phyloP scores from a whole-genome alignment of 2,113 vertebrate species.

The Lipotes vexillifer region DNA sequence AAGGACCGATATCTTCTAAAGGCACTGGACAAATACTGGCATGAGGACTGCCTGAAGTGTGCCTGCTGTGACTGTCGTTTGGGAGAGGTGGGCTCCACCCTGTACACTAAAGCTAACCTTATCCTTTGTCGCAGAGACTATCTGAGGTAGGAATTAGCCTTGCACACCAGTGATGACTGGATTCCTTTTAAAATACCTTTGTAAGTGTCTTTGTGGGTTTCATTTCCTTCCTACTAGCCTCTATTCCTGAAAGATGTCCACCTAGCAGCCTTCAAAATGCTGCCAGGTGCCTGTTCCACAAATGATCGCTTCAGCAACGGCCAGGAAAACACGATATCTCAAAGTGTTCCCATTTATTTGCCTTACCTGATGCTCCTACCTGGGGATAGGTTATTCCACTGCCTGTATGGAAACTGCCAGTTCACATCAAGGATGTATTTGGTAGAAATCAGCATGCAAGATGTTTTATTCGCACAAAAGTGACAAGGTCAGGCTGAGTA shows the following conservation, averaged over 20 bases:
- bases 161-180: constrained; percentile 45
- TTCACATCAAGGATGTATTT: not conserved
- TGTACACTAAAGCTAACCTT: constrained; percentile 99
- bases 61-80: constrained; percentile 98
- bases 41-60: constrained; percentile 98
- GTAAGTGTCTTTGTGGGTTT: constrained; percentile 27
- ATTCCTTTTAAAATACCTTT: constrained; percentile 50
- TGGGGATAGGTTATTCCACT: not conserved
- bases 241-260: not conserved
- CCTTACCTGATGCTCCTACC: not conserved
- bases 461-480: not conserved
- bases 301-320: not conserved
- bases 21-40: constrained; percentile 99
- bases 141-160: constrained; percentile 87
- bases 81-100: constrained; percentile 97
- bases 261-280: not conserved
- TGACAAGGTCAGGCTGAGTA: not conserved
- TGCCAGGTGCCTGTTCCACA: not conserved
- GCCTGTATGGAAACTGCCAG: not conserved
- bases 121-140: constrained; percentile 98
- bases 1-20: constrained; percentile 98
- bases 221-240: not conserved
- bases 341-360: not conserved
- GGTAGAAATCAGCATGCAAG: not conserved
- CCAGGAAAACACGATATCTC: not conserved